Evolutionary conservation across 2,888 invertebrate species (phyloP).

Genomic region (Heliconius charithonia): DNA sequence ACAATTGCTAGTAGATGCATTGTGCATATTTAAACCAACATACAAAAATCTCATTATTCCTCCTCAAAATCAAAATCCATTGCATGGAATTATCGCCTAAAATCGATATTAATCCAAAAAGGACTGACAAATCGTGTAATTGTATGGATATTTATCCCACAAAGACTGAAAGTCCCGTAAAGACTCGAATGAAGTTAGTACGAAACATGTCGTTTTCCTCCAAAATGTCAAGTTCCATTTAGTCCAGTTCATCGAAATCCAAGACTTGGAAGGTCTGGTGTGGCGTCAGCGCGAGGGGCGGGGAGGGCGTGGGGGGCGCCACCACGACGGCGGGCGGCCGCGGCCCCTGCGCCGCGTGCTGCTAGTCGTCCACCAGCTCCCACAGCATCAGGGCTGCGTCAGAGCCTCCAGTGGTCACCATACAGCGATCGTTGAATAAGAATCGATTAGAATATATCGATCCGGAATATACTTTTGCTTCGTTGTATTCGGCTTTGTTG

Average conservation of each 20-base stretch:
- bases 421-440: constrained; percentile 92
- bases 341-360: constrained; percentile 63
- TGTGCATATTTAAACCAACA: constrained; percentile 5
- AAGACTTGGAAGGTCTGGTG: constrained; percentile 69
- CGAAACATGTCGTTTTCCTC: constrained; percentile 13
- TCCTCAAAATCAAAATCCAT: neutral
- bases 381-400: constrained; percentile 96
- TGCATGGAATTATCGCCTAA: neutral
- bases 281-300: constrained; percentile 61
- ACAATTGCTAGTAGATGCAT: constrained; percentile 1
- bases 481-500: constrained; percentile 93
- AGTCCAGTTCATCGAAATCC: constrained; percentile 75
- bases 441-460: constrained; percentile 91
- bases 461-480: constrained; percentile 94
- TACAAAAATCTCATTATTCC: neutral
- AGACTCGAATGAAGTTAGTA: neutral
- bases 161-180: neutral
- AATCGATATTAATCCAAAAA: neutral
- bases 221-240: constrained; percentile 54
- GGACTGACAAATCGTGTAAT: neutral
- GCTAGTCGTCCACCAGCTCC: constrained; percentile 93
- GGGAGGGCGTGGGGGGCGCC: constrained; percentile 74
- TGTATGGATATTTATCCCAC: neutral
- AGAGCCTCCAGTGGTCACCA: constrained; percentile 93
- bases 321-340: constrained; percentile 71